phyloP scores from a whole-genome alignment of 2,113 vertebrate genomes.

The Pycnonotus jocosus region DNA sequence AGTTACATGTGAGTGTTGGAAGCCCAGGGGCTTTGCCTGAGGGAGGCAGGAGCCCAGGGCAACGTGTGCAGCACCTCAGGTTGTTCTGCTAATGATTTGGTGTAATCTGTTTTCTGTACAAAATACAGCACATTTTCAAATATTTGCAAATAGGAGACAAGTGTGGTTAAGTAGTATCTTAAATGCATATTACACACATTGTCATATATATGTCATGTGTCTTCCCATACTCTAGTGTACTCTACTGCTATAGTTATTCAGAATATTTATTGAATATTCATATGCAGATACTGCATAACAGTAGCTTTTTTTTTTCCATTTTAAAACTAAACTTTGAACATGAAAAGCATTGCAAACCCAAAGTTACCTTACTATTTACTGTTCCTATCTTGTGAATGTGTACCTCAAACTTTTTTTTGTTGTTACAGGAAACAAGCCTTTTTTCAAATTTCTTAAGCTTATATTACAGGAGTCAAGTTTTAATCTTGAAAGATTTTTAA shows the following conservation, averaged over 20 bases:
- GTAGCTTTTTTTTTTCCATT: not conserved
- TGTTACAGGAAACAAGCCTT: not conserved
- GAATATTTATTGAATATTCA: not conserved
- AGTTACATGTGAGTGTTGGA: accelerated
- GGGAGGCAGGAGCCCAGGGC: not conserved
- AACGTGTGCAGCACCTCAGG: not conserved
- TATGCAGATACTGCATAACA: not conserved
- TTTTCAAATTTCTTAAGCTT: not conserved
- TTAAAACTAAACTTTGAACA: not conserved
- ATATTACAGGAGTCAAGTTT: not conserved
- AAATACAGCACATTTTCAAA: not conserved
- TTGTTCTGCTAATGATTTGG: not conserved
- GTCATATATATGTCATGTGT: not conserved
- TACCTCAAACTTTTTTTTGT: not conserved
- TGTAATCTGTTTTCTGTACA: accelerated
- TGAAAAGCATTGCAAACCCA: not conserved
- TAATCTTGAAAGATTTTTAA: not conserved
- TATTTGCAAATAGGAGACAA: not conserved
- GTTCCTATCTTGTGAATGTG: not conserved
- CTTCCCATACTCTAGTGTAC: not conserved
- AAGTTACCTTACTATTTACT: not conserved
- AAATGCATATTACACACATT: not conserved
- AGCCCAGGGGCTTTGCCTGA: not conserved
- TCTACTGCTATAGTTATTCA: not conserved
- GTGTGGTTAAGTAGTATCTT: not conserved